Percentiles rank a stretch among this genome's conserved stretches.
Evolutionary conservation across 2,113 vertebrate genomes (phyloP).

Genomic region (Lophochroa leadbeateri): DNA sequence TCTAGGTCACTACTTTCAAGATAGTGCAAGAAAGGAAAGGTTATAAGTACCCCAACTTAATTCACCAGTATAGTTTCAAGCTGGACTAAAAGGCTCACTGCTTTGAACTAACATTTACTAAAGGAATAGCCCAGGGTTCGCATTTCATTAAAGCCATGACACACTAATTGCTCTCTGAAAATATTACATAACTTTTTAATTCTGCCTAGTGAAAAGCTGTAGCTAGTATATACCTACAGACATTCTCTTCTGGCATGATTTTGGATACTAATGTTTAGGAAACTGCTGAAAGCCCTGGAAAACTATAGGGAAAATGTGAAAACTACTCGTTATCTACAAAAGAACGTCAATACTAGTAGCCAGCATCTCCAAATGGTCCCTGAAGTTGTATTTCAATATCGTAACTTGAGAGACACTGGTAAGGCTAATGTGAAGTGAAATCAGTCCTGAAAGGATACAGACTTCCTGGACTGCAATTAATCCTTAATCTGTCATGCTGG

Average conservation of each 20-base stretch:
- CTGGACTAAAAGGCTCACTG: not conserved
- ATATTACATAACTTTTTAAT: not conserved
- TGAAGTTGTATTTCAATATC: not conserved
- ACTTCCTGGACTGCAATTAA: not conserved
- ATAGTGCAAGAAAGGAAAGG: rapidly evolving
- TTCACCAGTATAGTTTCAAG: not conserved
- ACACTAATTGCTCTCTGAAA: not conserved
- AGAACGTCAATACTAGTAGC: not conserved
- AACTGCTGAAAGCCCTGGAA: not conserved
- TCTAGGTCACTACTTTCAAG: not conserved
- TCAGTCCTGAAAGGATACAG: not conserved
- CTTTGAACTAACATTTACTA: not conserved
- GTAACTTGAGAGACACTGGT: not conserved
- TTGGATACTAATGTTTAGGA: not conserved
- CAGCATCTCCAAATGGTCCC: not conserved
- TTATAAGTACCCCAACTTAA: not conserved
- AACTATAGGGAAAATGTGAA: not conserved
- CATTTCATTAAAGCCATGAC: not conserved
- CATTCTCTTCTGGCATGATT: not conserved
- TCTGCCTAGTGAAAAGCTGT: not conserved
- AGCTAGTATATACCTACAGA: not conserved
- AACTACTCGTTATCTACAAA: not conserved
- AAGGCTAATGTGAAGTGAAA: not conserved
- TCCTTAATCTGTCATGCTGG: not conserved
- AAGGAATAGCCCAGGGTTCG: not conserved